Percentiles rank a stretch among this genome's conserved stretches.
Evolutionary conservation across 2,113 vertebrate species (phyloP).

Genomic region (Elephas maximus): DNA sequence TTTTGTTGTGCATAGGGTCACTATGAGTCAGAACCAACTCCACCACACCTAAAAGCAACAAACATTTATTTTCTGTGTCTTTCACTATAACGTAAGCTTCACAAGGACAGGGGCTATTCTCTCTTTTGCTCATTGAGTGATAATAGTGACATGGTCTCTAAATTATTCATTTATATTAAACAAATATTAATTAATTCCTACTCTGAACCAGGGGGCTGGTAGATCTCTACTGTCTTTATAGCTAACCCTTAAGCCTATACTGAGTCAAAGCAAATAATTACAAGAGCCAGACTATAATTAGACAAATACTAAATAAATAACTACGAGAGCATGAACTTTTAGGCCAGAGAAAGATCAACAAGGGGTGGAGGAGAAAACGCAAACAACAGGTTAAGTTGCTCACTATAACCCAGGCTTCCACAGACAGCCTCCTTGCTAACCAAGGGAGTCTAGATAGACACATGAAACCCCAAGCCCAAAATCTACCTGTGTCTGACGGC

Average conservation of each 20-base stretch:
- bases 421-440: background rate
- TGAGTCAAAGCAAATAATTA: constrained; percentile 18
- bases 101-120: background rate
- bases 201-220: background rate
- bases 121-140: background rate
- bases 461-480: background rate
- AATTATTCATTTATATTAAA: background rate
- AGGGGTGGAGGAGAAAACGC: background rate
- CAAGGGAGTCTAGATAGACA: background rate
- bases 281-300: background rate
- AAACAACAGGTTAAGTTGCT: background rate
- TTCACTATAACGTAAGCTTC: background rate
- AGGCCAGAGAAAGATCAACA: background rate
- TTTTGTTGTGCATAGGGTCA: no score
- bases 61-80: background rate
- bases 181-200: background rate
- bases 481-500: background rate
- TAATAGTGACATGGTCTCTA: background rate
- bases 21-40: no score
- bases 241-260: background rate
- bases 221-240: background rate
- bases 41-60: no score
- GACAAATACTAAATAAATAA: background rate
- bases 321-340: background rate
- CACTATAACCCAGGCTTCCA: background rate